Evolutionary conservation across 2,113 vertebrate genomes (phyloP).

Genomic region (Lepidothrix coronata): DNA sequence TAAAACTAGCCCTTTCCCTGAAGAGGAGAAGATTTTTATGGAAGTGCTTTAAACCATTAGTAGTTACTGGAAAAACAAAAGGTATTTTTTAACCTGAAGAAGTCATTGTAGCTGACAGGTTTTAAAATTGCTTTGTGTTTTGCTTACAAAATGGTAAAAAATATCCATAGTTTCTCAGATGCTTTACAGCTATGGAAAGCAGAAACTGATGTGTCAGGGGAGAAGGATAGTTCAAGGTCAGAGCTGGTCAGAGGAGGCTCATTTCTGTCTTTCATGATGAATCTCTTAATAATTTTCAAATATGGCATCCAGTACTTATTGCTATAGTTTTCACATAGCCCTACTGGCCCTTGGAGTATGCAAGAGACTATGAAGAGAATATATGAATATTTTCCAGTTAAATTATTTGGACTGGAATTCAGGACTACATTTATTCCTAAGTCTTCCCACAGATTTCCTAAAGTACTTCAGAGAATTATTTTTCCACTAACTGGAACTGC

Average conservation of each 20-base stretch:
- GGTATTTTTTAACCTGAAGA: conserved; percentile 5
- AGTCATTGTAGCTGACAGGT: not conserved
- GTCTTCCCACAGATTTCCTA: not conserved
- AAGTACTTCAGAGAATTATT: not conserved
- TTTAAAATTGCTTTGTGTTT: conserved; percentile 31
- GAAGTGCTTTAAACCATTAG: conserved; percentile 5
- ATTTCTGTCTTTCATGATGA: conserved; percentile 34
- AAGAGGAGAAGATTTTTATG: not conserved
- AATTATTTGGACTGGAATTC: not conserved
- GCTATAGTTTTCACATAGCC: not conserved
- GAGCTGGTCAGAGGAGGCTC: not conserved
- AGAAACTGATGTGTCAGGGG: not conserved
- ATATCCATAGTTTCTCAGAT: not conserved
- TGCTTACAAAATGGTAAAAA: not conserved
- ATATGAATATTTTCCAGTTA: not conserved
- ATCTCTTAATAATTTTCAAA: conserved; percentile 58
- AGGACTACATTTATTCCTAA: not conserved
- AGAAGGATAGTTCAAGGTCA: conserved; percentile 45
- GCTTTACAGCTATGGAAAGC: not conserved
- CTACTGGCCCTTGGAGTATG: not conserved
- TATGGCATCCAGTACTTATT: not conserved
- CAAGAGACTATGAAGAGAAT: not conserved
- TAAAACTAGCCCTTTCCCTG: not conserved
- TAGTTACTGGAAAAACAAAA: conserved; percentile 21
- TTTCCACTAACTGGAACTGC: not conserved